Conservation (phyloP, 1,140 invertebrate genomes). For the Rhizoglyphus robini region DNA sequence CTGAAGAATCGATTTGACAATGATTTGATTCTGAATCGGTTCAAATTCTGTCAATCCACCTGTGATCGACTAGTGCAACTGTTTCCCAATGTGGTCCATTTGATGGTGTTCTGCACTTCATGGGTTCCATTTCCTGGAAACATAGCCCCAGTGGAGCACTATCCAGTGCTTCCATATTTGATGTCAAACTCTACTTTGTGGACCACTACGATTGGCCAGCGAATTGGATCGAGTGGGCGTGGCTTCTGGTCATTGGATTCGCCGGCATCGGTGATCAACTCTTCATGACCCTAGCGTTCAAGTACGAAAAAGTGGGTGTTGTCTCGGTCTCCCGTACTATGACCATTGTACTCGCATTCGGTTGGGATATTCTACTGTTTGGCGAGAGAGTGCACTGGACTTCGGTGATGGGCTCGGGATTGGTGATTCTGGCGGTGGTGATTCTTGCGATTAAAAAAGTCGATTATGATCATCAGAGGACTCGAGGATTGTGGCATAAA, state of each 20-base stretch:
- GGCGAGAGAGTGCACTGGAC: constrained; percentile 8
- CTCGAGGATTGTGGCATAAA: too few relatives aligned
- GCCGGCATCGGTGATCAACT: constrained; percentile 79
- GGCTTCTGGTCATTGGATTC: constrained; percentile 56
- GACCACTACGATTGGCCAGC: background rate
- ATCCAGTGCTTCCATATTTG: too few relatives aligned
- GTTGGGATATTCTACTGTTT: constrained; percentile 6
- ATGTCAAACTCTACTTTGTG: background rate
- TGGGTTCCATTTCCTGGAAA: too few relatives aligned
- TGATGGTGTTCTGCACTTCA: too few relatives aligned
- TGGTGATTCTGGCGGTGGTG: constrained; percentile 3
- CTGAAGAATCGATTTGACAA: too few relatives aligned
- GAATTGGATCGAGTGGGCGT: background rate
- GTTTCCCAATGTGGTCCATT: too few relatives aligned
- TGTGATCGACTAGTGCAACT: too few relatives aligned
- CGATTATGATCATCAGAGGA: too few relatives aligned
- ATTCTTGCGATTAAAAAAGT: background rate
- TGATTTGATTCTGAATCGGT: too few relatives aligned
- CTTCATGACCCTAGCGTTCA: constrained; percentile 62
- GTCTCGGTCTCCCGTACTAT: constrained; percentile 71
- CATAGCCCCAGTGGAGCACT: too few relatives aligned
- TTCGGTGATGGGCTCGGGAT: background rate
- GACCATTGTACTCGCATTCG: constrained; percentile 75
- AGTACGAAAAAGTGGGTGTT: constrained; percentile 73
- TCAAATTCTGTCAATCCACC: too few relatives aligned